Percentiles rank a stretch among this genome's conserved stretches.
Conservation (phyloP, 2,888 invertebrate species). For the Mesorhabditis spiculigera region DNA sequence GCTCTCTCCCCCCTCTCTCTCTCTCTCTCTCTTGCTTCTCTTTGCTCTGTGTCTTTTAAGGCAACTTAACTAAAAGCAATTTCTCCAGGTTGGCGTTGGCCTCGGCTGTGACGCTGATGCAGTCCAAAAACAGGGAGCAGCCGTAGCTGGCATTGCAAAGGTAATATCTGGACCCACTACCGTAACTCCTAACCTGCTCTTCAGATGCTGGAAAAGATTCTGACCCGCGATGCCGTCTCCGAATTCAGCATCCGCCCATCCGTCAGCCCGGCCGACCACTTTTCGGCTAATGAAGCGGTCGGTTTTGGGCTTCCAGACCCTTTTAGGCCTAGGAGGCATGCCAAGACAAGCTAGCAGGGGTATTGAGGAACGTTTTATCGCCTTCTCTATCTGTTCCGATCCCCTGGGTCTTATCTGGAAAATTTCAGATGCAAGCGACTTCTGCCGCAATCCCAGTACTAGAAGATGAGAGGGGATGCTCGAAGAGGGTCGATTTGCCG, state of each 20-base stretch:
- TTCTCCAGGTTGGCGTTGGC: conserved; percentile 20
- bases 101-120: background rate
- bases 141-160: conserved; percentile 27
- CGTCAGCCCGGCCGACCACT: conserved; percentile 51
- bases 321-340: conserved; percentile 19
- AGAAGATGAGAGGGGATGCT: conserved; percentile 22
- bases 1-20: too few species aligned
- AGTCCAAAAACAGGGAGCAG: conserved; percentile 11
- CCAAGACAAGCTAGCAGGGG: too few species aligned
- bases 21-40: too few species aligned
- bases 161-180: conserved; percentile 7
- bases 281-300: conserved; percentile 45
- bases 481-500: conserved; percentile 18
- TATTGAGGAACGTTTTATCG: too few species aligned
- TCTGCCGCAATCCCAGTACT: conserved; percentile 29
- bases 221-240: conserved; percentile 46
- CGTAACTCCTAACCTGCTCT: too few species aligned
- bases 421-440: conserved; percentile 8
- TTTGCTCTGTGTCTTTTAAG: too few species aligned
- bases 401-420: background rate
- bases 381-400: too few species aligned
- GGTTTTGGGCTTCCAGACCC: conserved; percentile 29
- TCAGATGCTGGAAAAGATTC: conserved; percentile 42
- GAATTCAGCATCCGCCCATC: conserved; percentile 55
- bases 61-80: too few species aligned